Evolutionary conservation across 2,888 invertebrate species (phyloP).

Genomic region (Andrena hattorfiana): DNA sequence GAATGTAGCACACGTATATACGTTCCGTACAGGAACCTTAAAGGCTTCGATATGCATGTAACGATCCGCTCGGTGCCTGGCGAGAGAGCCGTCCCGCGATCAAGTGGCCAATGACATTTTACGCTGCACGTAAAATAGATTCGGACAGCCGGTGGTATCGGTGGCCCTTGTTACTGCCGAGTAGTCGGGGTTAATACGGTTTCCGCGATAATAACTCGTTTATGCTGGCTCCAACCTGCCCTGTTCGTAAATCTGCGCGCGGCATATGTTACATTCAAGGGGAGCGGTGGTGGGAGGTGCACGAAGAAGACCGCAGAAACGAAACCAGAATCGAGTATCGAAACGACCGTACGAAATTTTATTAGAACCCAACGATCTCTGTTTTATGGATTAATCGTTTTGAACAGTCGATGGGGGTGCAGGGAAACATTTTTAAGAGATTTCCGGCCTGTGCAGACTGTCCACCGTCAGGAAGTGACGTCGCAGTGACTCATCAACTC

Average conservation of each 20-base stretch:
- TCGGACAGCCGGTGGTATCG: constrained; percentile 32
- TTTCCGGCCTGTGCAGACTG: not conserved
- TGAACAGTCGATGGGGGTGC: not conserved
- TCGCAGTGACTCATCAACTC: constrained; percentile 17
- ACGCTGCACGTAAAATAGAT: constrained; percentile 35
- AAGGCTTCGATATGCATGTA: constrained; percentile 23
- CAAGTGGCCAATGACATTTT: constrained; percentile 41
- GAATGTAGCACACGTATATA: constrained; percentile 42
- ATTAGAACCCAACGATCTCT: constrained; percentile 8
- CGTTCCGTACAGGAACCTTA: constrained; percentile 31
- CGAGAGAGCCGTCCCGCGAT: constrained; percentile 16
- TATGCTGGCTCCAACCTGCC: constrained; percentile 48
- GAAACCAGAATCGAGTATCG: constrained; percentile 29
- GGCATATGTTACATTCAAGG: constrained; percentile 34
- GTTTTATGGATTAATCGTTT: not conserved
- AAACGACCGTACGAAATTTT: constrained; percentile 14
- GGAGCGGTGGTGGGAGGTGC: not conserved
- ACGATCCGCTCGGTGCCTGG: constrained; percentile 8
- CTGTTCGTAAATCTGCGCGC: constrained; percentile 43
- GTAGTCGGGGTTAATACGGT: constrained; percentile 57
- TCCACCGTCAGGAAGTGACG: not conserved
- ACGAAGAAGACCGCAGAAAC: constrained; percentile 24
- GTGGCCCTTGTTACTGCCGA: constrained; percentile 48
- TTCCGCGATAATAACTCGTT: constrained; percentile 63
- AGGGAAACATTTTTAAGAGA: not conserved